Conservation (phyloP, 2,113 vertebrate genomes). For the Gulo gulo region DNA sequence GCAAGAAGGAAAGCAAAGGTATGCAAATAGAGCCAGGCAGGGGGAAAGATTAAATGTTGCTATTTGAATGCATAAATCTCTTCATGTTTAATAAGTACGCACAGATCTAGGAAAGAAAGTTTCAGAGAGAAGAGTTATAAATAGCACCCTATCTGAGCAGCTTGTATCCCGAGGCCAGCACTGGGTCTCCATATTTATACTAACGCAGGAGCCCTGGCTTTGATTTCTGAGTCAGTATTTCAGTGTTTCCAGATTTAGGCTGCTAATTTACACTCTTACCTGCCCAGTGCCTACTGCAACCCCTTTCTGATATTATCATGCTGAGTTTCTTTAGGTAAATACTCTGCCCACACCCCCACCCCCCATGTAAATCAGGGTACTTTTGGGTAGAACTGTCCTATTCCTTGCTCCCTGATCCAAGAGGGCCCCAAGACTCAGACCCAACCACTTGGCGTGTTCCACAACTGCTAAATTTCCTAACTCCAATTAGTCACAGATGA, state of each 20-base stretch:
- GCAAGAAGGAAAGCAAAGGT: conserved; percentile 61
- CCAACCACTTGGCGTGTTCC: too few relatives aligned
- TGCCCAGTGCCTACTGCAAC: neutral
- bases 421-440: neutral
- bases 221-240: neutral
- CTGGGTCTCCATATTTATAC: neutral
- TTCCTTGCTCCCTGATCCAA: neutral
- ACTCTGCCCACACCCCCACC: neutral
- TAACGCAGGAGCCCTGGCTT: neutral
- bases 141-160: neutral
- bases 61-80: conserved; percentile 72
- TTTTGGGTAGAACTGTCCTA: neutral
- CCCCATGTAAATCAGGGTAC: neutral
- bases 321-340: neutral
- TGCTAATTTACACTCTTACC: neutral
- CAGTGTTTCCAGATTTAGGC: neutral
- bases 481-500: neutral
- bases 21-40: conserved; percentile 61
- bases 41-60: conserved; percentile 61
- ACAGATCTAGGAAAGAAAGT: conserved; percentile 31
- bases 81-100: conserved; percentile 73
- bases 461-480: too few relatives aligned
- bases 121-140: conserved; percentile 44
- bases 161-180: neutral
- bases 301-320: neutral